These are phyloP conservation scores for Littorina saxatilis DNA, from an alignment of 1,140 invertebrate species.

Conservation along the genomic window DNA sequence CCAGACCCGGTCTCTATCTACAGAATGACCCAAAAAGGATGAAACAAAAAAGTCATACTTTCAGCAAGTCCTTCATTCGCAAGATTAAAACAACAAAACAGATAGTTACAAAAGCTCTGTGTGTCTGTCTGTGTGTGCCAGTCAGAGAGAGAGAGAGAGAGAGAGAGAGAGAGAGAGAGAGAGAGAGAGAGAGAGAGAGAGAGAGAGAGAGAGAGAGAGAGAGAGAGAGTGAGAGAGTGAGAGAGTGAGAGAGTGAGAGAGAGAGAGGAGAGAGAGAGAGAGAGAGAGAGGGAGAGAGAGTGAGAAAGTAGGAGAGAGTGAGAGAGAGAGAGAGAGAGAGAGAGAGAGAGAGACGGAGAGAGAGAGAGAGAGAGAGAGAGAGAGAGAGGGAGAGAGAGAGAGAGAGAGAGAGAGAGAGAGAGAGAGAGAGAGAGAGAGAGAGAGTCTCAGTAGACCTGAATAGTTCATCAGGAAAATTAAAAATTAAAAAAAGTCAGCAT, in stretches of 20 bases:
- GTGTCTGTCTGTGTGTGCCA: background rate
- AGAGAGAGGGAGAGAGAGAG: background rate
- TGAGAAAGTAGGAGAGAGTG: too few relatives aligned
- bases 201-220: background rate
- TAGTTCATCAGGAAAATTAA: too few relatives aligned
- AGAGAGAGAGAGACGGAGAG: background rate
- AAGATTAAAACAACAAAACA: background rate
- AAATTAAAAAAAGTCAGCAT: too few relatives aligned
- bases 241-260: background rate
- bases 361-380: background rate
- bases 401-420: background rate
- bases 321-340: background rate
- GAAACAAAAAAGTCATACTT: background rate
- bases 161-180: conserved; percentile 17
- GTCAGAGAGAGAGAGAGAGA: background rate
- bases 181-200: background rate
- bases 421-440: too few relatives aligned
- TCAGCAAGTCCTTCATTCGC: background rate
- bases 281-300: background rate
- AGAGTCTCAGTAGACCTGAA: too few relatives aligned
- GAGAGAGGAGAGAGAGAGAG: background rate
- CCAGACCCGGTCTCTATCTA: background rate
- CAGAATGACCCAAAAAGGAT: background rate
- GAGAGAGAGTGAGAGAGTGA: too few relatives aligned
- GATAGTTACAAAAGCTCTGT: background rate